phyloP scores from a whole-genome alignment of 2,888 invertebrate species.

The Plutella xylostella region DNA sequence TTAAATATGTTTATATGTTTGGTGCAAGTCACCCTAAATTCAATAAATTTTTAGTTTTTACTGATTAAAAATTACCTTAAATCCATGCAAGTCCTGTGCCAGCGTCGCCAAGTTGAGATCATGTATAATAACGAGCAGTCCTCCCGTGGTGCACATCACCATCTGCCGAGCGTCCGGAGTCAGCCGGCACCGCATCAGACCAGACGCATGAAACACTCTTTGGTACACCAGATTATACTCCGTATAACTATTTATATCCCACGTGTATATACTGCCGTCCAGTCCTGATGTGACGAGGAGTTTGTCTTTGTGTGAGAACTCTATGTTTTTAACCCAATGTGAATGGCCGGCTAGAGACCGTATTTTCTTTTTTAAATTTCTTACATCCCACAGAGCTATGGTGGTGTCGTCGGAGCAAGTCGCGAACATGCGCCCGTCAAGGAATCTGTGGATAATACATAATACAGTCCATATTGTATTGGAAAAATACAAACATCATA shows the following conservation, averaged over 20 bases:
- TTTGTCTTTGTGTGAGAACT: constrained; percentile 87
- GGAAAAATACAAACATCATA: no score
- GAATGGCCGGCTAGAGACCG: constrained; percentile 87
- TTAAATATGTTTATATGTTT: no score
- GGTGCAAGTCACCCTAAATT: no score
- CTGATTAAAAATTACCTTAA: no score
- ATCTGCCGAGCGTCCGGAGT: constrained; percentile 89
- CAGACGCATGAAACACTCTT: constrained; percentile 87
- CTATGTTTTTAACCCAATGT: constrained; percentile 97
- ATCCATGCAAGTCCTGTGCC: constrained; percentile 83
- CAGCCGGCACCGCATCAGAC: constrained; percentile 88
- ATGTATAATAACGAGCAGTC: constrained; percentile 90
- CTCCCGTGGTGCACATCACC: constrained; percentile 91
- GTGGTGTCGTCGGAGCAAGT: constrained; percentile 96
- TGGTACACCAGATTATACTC: constrained; percentile 82
- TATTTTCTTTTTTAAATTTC: constrained; percentile 82
- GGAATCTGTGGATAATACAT: constrained; percentile 81
- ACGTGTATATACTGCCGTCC: constrained; percentile 93
- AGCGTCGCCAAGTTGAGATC: constrained; percentile 85
- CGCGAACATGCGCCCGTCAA: constrained; percentile 88
- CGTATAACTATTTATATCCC: constrained; percentile 91
- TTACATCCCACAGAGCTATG: constrained; percentile 93
- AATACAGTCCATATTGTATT: no score
- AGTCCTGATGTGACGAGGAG: constrained; percentile 91
- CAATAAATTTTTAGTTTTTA: no score